Conservation (phyloP, 2,888 invertebrate species). For the Anthrax anthrax region DNA sequence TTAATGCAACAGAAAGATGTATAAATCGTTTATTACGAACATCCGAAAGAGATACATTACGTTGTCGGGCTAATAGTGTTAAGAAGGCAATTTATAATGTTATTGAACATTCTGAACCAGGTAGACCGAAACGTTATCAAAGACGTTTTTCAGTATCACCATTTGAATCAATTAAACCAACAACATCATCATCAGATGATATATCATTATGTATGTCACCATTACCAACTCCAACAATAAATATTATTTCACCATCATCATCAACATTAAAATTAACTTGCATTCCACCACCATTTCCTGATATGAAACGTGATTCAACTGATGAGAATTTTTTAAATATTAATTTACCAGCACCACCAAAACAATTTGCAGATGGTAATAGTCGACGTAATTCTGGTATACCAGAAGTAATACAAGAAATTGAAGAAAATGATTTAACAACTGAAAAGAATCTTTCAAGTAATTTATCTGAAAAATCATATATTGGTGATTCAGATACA, state of each 20-base stretch:
- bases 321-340: slow-evolving; percentile 38
- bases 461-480: neutral
- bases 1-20: slow-evolving; percentile 35
- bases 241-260: slow-evolving; percentile 32
- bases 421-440: slow-evolving; percentile 19
- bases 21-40: slow-evolving; percentile 34
- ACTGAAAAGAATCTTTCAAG: neutral
- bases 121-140: slow-evolving; percentile 38
- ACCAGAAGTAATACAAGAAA: slow-evolving; percentile 20
- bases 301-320: slow-evolving; percentile 45
- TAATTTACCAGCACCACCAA: slow-evolving; percentile 61
- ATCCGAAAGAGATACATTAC: slow-evolving; percentile 42
- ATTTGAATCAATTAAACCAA: slow-evolving; percentile 28
- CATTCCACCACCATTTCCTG: slow-evolving; percentile 54
- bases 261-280: slow-evolving; percentile 40
- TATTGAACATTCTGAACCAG: slow-evolving; percentile 61
- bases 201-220: slow-evolving; percentile 29
- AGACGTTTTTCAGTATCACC: slow-evolving; percentile 32
- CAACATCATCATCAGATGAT: slow-evolving; percentile 24
- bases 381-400: slow-evolving; percentile 51
- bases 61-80: slow-evolving; percentile 62
- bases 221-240: slow-evolving; percentile 28
- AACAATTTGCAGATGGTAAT: slow-evolving; percentile 68
- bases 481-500: neutral
- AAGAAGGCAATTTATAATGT: slow-evolving; percentile 68